Conservation (phyloP, 2,797 vertebrate species). For the Muscicapa striata region DNA sequence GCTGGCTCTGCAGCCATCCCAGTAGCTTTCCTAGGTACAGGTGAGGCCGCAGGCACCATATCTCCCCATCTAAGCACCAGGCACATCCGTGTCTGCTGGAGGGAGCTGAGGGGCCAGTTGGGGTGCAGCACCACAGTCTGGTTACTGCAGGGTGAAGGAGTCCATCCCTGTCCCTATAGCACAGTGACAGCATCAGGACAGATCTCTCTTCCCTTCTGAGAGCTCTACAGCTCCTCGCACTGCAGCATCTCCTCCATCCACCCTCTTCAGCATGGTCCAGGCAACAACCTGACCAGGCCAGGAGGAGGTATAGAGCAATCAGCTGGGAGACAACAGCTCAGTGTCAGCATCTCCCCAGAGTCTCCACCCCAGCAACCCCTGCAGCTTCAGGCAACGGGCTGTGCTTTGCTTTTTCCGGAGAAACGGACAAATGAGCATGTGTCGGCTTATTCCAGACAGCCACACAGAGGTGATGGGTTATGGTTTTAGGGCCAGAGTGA, state of each 20-base stretch:
- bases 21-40: background rate
- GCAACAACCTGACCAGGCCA: fast-evolving
- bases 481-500: background rate
- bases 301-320: background rate
- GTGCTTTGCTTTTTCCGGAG: background rate
- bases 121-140: background rate
- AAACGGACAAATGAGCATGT: background rate
- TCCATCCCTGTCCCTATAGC: background rate
- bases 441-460: background rate
- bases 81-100: fast-evolving
- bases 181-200: background rate
- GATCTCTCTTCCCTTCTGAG: background rate
- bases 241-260: background rate
- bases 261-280: background rate
- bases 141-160: background rate
- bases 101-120: fast-evolving
- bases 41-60: background rate
- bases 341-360: background rate
- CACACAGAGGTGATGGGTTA: background rate
- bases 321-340: background rate
- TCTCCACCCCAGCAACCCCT: background rate
- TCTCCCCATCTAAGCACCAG: fast-evolving
- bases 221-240: fast-evolving
- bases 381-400: background rate
- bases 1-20: fast-evolving